phyloP scores from a whole-genome alignment of 2,888 invertebrate species.

The Tryphoninae sp. region DNA sequence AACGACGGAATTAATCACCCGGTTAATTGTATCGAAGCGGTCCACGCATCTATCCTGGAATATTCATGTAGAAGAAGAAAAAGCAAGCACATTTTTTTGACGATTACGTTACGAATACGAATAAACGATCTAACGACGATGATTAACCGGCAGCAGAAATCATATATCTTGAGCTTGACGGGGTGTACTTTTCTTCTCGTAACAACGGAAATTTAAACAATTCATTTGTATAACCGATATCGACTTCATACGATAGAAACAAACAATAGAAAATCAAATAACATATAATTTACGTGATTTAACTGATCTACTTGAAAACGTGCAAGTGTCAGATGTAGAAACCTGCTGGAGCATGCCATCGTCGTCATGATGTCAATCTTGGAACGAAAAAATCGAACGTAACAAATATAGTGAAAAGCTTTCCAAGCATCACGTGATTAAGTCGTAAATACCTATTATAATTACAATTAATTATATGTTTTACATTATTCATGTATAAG shows the following conservation, averaged over 20 bases:
- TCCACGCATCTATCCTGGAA: conserved; percentile 55
- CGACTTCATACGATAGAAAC: background rate
- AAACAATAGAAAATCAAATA: background rate
- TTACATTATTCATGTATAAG: conserved; percentile 60
- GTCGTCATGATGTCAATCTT: conserved; percentile 43
- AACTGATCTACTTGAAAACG: background rate
- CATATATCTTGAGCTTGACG: conserved; percentile 23
- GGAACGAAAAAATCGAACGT: conserved; percentile 57
- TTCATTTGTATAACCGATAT: conserved; percentile 1
- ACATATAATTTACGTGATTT: background rate
- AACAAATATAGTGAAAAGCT: conserved; percentile 66
- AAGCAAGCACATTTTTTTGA: conserved; percentile 6
- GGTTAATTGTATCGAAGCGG: conserved; percentile 15
- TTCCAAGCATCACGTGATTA: conserved; percentile 67
- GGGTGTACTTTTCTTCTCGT: background rate
- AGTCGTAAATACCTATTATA: conserved; percentile 65
- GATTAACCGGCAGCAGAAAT: conserved; percentile 43
- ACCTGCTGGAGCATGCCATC: conserved; percentile 47
- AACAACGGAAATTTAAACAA: background rate
- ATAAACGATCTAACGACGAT: conserved; percentile 47
- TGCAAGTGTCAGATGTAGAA: conserved; percentile 13
- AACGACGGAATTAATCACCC: conserved; percentile 56
- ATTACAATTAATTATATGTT: conserved; percentile 59
- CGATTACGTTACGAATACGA: conserved; percentile 51
- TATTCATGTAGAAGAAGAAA: conserved; percentile 32